These are phyloP conservation scores for Dynastes hyllus DNA, from an alignment of 2,888 invertebrate species.

Conservation along the genomic window DNA sequence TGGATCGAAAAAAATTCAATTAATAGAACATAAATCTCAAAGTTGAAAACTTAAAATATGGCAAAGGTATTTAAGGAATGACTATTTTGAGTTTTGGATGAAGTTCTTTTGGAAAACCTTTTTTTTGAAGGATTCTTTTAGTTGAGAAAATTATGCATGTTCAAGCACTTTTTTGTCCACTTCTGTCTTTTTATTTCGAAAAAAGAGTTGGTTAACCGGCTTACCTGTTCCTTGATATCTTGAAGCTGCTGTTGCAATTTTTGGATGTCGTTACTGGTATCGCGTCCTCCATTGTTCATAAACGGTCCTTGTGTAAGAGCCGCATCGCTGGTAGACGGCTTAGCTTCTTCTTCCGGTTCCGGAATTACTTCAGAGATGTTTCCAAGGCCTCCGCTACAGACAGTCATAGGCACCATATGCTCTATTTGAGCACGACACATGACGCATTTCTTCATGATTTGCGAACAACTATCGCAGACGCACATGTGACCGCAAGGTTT, in stretches of 20 bases:
- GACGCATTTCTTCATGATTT: slow-evolving; percentile 98
- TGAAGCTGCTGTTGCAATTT: slow-evolving; percentile 95
- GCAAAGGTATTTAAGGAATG: no score
- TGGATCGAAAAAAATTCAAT: no score
- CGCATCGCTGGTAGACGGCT: slow-evolving; percentile 70
- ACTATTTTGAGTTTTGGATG: no score
- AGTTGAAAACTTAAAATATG: no score
- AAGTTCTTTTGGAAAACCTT: no score
- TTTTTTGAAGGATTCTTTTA: no score
- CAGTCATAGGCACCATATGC: slow-evolving; percentile 75
- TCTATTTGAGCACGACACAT: slow-evolving; percentile 93
- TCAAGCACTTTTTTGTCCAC: no score
- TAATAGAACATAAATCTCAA: no score
- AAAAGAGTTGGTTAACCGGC: no score
- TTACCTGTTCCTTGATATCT: slow-evolving; percentile 97
- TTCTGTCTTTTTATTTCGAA: no score
- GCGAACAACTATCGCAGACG: slow-evolving; percentile 92
- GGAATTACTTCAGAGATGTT: slow-evolving; percentile 73
- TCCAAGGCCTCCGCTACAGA: slow-evolving; percentile 69
- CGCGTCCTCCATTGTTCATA: slow-evolving; percentile 81
- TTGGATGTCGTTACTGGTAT: slow-evolving; percentile 87
- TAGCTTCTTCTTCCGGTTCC: slow-evolving; percentile 71
- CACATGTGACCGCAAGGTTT: slow-evolving; percentile 97
- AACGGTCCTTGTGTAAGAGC: slow-evolving; percentile 69
- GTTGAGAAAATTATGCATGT: no score